phyloP scores from a whole-genome alignment of 2,113 vertebrate genomes.

The Sciurus niger region DNA sequence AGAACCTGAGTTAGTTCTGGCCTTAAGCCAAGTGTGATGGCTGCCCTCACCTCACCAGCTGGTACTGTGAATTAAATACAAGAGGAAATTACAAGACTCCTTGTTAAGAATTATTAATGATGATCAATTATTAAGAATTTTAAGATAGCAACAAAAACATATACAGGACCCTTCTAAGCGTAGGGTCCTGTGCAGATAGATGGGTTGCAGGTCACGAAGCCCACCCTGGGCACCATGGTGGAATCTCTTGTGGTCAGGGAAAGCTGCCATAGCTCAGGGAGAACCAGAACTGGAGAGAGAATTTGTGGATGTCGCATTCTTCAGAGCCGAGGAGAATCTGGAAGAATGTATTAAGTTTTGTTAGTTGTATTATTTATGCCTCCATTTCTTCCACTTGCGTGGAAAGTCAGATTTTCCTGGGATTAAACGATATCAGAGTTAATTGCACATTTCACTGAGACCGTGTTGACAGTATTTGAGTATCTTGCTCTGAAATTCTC shows the following conservation, averaged over 20 bases:
- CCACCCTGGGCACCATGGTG: not conserved
- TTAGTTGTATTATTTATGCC: not conserved
- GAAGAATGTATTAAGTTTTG: not conserved
- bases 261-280: not conserved
- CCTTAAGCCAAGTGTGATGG: not conserved
- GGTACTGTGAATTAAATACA: not conserved
- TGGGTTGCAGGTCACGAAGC: not conserved
- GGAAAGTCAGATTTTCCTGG: not conserved
- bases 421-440: not conserved
- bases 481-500: constrained; percentile 31
- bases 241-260: not conserved
- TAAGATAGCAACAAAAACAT: not conserved
- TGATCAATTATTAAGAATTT: constrained; percentile 32
- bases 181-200: not conserved
- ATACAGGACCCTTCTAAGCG: not conserved
- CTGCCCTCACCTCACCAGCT: not conserved
- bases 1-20: not conserved
- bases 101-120: constrained; percentile 14
- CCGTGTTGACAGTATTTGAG: not conserved
- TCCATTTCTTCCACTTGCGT: not conserved
- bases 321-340: not conserved
- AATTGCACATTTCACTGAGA: not conserved
- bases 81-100: constrained; percentile 4
- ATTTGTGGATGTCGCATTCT: not conserved
- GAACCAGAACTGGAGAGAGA: not conserved